A percentile compares a stretch with the other conserved stretches of the same genome.
Evolutionary conservation across 2,113 vertebrate genomes (phyloP).

Genomic region (Jacana jacana): DNA sequence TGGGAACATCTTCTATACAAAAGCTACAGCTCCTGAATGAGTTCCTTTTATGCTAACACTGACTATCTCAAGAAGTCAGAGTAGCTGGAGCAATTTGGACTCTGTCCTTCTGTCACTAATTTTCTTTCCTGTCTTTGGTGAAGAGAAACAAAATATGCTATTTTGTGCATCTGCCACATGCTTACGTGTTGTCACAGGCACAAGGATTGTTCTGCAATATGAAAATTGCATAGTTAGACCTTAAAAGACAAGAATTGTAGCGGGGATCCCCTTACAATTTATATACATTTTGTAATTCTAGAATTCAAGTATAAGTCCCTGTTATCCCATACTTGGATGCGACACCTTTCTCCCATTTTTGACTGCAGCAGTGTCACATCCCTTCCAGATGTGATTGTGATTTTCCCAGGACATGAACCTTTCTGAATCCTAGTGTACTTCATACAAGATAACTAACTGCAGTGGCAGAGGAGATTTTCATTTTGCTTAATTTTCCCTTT

Average conservation of each 20-base stretch:
- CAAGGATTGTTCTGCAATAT: background rate
- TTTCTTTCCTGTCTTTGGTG: background rate
- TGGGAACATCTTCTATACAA: background rate
- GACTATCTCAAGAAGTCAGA: background rate
- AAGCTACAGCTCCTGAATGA: background rate
- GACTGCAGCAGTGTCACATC: background rate
- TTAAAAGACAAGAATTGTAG: background rate
- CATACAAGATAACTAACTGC: background rate
- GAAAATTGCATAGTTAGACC: background rate
- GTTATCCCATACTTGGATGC: background rate
- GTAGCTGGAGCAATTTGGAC: background rate
- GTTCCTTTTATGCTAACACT: background rate
- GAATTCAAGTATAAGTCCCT: background rate
- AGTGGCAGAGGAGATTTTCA: background rate
- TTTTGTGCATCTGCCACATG: background rate
- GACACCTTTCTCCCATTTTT: background rate
- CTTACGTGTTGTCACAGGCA: background rate
- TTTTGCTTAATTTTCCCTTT: background rate
- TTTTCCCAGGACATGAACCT: background rate
- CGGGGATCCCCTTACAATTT: background rate
- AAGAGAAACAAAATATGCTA: background rate
- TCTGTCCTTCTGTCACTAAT: background rate
- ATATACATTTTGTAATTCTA: background rate
- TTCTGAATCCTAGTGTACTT: background rate
- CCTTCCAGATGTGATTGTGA: background rate